A percentile compares a stretch with the other conserved stretches of the same genome.
These are phyloP conservation scores for Champsocephalus esox DNA, from an alignment of 2,797 vertebrate species.

Conservation along the genomic window DNA sequence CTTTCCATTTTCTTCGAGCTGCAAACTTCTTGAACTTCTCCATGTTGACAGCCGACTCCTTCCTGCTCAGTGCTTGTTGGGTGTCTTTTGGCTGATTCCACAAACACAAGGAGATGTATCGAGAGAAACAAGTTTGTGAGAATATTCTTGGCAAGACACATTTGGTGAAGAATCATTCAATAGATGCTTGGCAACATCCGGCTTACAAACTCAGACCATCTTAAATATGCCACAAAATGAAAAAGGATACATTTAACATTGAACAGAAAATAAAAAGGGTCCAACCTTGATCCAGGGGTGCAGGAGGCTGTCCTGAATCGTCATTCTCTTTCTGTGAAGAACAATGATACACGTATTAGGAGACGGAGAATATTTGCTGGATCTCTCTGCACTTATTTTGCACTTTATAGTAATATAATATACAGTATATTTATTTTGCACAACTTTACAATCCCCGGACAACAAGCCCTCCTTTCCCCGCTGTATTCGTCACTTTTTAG, in stretches of 20 bases:
- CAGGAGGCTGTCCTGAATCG: constrained; percentile 94
- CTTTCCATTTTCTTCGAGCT: constrained; percentile 98
- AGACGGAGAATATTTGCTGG: background rate
- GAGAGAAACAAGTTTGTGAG: background rate
- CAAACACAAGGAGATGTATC: constrained; percentile 48
- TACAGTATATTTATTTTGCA: no score
- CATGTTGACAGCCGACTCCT: constrained; percentile 99
- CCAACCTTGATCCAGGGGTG: constrained; percentile 99
- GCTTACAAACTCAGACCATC: background rate
- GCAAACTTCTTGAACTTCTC: constrained; percentile 99
- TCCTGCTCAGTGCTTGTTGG: constrained; percentile 95
- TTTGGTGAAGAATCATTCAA: background rate
- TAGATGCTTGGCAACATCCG: background rate
- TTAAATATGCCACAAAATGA: background rate
- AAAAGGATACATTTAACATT: background rate
- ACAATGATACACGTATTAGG: background rate
- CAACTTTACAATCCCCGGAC: no score
- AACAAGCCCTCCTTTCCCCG: no score
- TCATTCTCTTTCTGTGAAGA: constrained; percentile 94
- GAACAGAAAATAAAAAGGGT: background rate
- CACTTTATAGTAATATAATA: background rate
- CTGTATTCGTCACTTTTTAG: background rate
- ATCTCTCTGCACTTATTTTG: background rate
- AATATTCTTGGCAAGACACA: background rate
- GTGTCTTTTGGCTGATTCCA: constrained; percentile 94